Evolutionary conservation across 2,797 vertebrate species (phyloP).

Genomic region (Siniperca undulata): DNA sequence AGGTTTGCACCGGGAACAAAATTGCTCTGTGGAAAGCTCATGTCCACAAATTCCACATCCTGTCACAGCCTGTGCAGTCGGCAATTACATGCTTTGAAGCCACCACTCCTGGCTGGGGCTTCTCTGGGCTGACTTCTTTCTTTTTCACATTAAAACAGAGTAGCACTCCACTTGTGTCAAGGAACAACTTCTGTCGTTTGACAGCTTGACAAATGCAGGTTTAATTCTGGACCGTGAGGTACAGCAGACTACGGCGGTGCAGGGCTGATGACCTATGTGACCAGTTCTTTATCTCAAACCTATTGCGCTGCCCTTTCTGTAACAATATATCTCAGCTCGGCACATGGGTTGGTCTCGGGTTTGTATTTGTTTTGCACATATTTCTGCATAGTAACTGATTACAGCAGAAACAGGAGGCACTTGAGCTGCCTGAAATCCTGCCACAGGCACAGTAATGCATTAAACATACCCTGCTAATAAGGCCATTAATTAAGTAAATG

Average conservation of each 20-base stretch:
- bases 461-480: slow-evolving; percentile 30
- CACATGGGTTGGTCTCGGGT: slow-evolving; percentile 55
- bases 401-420: slow-evolving; percentile 38
- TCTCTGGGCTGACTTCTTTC: slow-evolving; percentile 7
- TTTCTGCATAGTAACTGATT: slow-evolving; percentile 57
- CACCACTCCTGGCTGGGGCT: slow-evolving; percentile 28
- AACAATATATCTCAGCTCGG: slow-evolving; percentile 54
- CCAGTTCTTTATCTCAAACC: slow-evolving; percentile 70
- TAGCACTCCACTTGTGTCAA: not conserved
- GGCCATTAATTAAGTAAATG: slow-evolving; percentile 41
- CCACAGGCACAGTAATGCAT: slow-evolving; percentile 10
- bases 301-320: slow-evolving; percentile 45
- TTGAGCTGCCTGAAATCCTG: slow-evolving; percentile 17
- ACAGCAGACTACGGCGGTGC: not conserved
- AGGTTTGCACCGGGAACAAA: slow-evolving; percentile 70
- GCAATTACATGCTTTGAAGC: slow-evolving; percentile 75
- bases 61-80: slow-evolving; percentile 82
- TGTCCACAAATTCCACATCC: slow-evolving; percentile 84
- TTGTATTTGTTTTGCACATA: slow-evolving; percentile 68
- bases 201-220: slow-evolving; percentile 12
- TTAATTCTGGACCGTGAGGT: slow-evolving; percentile 13
- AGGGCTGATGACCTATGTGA: slow-evolving; percentile 71
- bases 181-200: not conserved
- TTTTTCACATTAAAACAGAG: slow-evolving; percentile 18
- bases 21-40: slow-evolving; percentile 58